A percentile compares a stretch with the other conserved stretches of the same genome.
These are phyloP conservation scores for Caenorhabditis sp. DNA, from an alignment of 2,888 invertebrate genomes.

Conservation along the genomic window DNA sequence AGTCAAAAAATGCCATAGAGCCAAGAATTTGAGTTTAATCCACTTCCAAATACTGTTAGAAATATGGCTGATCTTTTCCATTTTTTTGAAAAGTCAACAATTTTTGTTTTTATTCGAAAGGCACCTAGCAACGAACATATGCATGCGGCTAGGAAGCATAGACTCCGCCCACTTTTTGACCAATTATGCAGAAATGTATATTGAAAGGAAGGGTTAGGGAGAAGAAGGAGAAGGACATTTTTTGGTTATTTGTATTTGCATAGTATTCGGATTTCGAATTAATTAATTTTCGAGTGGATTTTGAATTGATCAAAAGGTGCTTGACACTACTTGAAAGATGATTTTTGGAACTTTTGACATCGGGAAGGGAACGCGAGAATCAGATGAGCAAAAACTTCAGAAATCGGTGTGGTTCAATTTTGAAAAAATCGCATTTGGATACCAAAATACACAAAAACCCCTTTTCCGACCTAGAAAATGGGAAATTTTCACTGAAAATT, in stretches of 20 bases:
- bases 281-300: neutral
- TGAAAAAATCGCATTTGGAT: too few species aligned
- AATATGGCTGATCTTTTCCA: conserved; percentile 27
- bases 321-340: neutral
- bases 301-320: neutral
- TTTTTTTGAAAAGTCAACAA: conserved; percentile 2
- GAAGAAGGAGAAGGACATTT: neutral
- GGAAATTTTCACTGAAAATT: too few species aligned
- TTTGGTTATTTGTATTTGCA: neutral
- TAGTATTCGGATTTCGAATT: neutral
- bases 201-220: neutral
- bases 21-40: conserved; percentile 30
- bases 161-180: conserved; percentile 7
- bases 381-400: too few species aligned
- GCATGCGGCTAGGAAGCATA: neutral
- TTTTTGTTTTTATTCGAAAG: neutral
- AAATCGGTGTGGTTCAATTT: too few species aligned
- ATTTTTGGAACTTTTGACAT: neutral
- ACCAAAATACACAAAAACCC: too few species aligned
- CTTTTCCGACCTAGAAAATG: too few species aligned
- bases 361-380: too few species aligned
- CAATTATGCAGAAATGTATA: conserved; percentile 8
- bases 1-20: conserved; percentile 23
- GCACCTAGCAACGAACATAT: neutral
- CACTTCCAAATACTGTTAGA: conserved; percentile 19